Conservation (phyloP, 2,113 vertebrate species). For the Pycnonotus jocosus region DNA sequence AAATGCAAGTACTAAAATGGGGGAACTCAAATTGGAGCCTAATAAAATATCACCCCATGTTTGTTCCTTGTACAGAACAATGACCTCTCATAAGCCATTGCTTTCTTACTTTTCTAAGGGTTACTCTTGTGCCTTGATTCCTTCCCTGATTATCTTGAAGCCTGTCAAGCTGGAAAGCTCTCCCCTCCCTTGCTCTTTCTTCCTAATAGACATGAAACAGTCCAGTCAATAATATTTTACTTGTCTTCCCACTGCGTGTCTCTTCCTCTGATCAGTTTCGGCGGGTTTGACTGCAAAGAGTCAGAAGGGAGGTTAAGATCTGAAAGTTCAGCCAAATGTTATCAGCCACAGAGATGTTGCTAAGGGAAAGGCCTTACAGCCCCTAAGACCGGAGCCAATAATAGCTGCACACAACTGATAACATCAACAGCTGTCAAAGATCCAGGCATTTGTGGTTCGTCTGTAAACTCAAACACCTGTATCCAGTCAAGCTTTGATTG, state of each 20-base stretch:
- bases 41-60: constrained; percentile 14
- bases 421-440: constrained; percentile 90
- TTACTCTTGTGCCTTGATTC: constrained; percentile 73
- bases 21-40: constrained; percentile 2
- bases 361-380: constrained; percentile 79
- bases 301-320: constrained; percentile 92
- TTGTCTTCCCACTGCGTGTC: constrained; percentile 81
- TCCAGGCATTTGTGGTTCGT: constrained; percentile 85
- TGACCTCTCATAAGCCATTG: constrained; percentile 68
- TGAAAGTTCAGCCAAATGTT: constrained; percentile 99
- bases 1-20: not conserved
- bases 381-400: constrained; percentile 83
- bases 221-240: constrained; percentile 90
- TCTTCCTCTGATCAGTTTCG: constrained; percentile 82
- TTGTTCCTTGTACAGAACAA: constrained; percentile 60
- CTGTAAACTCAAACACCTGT: constrained; percentile 97
- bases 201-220: constrained; percentile 87
- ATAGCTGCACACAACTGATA: constrained; percentile 84
- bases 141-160: constrained; percentile 87
- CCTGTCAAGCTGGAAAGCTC: constrained; percentile 78
- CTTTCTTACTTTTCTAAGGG: constrained; percentile 70
- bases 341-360: constrained; percentile 87
- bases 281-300: constrained; percentile 80
- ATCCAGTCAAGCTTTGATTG: constrained; percentile 90
- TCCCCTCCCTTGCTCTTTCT: constrained; percentile 79